phyloP scores from a whole-genome alignment of 2,888 invertebrate species.

The Periphyllus acericola region DNA sequence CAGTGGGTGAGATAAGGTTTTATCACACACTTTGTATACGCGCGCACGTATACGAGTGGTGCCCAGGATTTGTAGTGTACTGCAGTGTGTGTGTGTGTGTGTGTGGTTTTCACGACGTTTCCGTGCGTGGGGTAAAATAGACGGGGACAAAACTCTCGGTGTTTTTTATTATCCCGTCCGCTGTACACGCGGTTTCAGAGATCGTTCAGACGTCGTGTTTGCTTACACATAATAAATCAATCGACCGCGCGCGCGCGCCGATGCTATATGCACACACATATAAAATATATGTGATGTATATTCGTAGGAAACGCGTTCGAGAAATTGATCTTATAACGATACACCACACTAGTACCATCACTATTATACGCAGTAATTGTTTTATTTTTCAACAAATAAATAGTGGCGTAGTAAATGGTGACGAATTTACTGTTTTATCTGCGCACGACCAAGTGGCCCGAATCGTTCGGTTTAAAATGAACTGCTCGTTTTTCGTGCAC shows the following conservation, averaged over 20 bases:
- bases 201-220: neutral
- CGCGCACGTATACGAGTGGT: neutral
- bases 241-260: neutral
- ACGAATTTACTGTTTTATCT: too few relatives aligned
- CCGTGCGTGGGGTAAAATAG: neutral
- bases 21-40: neutral
- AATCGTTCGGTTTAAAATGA: neutral
- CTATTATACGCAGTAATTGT: neutral
- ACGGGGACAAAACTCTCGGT: neutral
- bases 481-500: neutral
- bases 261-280: neutral
- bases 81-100: neutral
- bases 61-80: neutral
- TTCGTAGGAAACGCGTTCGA: neutral
- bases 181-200: neutral
- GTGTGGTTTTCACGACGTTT: neutral
- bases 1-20: constrained; percentile 26
- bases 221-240: neutral
- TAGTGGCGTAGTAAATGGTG: too few relatives aligned
- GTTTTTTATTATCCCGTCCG: constrained; percentile 7
- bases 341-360: neutral
- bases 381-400: neutral
- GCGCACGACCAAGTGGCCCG: neutral
- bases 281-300: too few relatives aligned
- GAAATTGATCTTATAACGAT: neutral